Conservation (phyloP, 2,113 vertebrate species). For the Elaphurus davidianus region DNA sequence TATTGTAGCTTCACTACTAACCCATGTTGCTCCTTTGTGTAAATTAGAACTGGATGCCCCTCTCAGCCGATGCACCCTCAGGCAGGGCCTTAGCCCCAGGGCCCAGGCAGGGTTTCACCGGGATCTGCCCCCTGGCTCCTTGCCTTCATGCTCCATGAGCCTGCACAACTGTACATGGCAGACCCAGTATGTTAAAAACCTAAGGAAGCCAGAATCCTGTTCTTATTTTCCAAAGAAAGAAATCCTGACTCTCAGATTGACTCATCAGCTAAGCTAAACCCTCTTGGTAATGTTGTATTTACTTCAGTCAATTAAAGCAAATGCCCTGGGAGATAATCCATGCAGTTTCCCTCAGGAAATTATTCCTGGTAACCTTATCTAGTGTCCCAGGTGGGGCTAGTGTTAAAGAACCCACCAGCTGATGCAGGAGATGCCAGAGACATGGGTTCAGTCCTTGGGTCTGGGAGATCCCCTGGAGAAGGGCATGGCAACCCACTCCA, state of each 20-base stretch:
- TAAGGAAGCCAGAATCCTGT: not conserved
- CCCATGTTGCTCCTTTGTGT: not conserved
- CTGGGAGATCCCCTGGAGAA: not conserved
- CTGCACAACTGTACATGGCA: not conserved
- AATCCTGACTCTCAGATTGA: not conserved
- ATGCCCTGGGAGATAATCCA: not conserved
- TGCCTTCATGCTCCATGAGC: not conserved
- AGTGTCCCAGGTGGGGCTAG: not conserved
- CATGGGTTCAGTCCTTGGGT: not conserved
- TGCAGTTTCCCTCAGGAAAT: not conserved
- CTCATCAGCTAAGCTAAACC: not conserved
- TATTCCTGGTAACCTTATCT: not conserved
- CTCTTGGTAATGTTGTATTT: conserved; percentile 19
- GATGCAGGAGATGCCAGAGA: not conserved
- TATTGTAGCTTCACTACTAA: not conserved
- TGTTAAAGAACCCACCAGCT: not conserved
- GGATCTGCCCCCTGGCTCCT: not conserved
- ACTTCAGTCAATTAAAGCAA: conserved; percentile 44
- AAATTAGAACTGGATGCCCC: not conserved
- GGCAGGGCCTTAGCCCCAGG: not conserved
- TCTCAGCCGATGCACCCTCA: not conserved
- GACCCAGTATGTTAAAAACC: not conserved
- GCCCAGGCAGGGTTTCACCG: not conserved
- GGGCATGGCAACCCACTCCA: not conserved
- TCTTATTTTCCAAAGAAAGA: conserved; percentile 19